Percentiles rank a stretch among this genome's conserved stretches.
Evolutionary conservation across 2,797 vertebrate species (phyloP).

Genomic region (Crypturellus tataupa): DNA sequence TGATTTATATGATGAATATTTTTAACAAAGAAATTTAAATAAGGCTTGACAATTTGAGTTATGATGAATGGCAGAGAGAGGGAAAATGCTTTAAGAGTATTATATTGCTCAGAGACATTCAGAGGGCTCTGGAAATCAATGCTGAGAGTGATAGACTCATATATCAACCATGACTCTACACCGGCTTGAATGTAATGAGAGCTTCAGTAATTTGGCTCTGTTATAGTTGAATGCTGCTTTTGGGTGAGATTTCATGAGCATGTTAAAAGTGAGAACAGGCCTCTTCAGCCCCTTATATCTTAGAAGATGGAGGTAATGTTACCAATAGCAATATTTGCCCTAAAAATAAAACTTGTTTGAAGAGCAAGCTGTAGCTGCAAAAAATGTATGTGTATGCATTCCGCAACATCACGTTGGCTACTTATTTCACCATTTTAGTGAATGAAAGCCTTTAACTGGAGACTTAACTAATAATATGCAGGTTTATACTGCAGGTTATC

Average conservation of each 20-base stretch:
- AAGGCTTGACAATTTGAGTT: conserved; percentile 42
- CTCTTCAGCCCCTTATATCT: not conserved
- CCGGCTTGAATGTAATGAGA: conserved; percentile 55
- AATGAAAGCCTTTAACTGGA: not conserved
- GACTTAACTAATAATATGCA: not conserved
- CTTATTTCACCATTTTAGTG: not conserved
- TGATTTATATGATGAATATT: conserved; percentile 39
- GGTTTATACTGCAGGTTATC: not conserved
- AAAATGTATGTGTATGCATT: not conserved
- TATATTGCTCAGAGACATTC: conserved; percentile 25
- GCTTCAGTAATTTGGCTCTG: conserved; percentile 59
- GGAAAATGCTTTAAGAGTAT: conserved; percentile 16
- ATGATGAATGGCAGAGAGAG: not conserved
- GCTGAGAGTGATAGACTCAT: conserved; percentile 41
- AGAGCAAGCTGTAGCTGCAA: not conserved
- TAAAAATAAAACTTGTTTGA: conserved; percentile 11
- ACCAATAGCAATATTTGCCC: not conserved
- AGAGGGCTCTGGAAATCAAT: conserved; percentile 40
- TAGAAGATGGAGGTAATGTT: conserved; percentile 6
- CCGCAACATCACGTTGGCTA: not conserved
- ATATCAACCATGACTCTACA: conserved; percentile 60
- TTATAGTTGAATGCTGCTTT: conserved; percentile 55
- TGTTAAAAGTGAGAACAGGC: conserved; percentile 1
- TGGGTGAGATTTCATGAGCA: conserved; percentile 48
- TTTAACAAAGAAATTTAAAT: conserved; percentile 47